A percentile compares a stretch with the other conserved stretches of the same genome.
Evolutionary conservation across 2,113 vertebrate genomes (phyloP).

Genomic region (Aptenodytes forsteri): DNA sequence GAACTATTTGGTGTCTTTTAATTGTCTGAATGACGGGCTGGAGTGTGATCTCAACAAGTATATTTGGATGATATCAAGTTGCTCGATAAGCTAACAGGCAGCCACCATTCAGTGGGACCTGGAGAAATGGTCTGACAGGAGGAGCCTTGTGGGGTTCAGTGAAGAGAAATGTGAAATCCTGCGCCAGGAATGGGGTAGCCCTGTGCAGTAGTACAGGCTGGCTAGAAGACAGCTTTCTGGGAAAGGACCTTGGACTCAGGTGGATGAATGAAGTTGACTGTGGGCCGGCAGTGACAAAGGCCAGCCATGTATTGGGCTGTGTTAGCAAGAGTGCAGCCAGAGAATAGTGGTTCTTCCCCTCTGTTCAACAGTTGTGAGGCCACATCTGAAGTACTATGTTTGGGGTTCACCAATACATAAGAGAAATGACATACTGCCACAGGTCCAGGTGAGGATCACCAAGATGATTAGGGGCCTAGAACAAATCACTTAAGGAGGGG

Average conservation of each 20-base stretch:
- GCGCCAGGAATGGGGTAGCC: not conserved
- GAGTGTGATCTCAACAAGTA: not conserved
- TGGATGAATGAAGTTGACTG: not conserved
- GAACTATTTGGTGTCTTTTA: not conserved
- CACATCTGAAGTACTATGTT: not conserved
- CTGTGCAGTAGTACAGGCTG: not conserved
- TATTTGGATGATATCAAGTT: not conserved
- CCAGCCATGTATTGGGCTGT: rapidly evolving
- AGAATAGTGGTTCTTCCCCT: not conserved
- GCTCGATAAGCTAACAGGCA: not conserved
- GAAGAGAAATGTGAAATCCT: not conserved
- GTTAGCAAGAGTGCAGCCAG: not conserved
- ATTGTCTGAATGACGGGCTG: not conserved
- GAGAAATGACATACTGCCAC: not conserved
- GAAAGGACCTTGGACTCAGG: not conserved
- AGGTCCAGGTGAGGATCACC: not conserved
- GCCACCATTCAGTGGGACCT: not conserved
- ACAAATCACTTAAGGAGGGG: not conserved
- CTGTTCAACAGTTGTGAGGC: not conserved
- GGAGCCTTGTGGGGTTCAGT: not conserved
- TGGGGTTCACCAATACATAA: not conserved
- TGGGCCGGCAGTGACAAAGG: not conserved
- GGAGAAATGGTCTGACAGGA: not conserved
- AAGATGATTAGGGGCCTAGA: not conserved
- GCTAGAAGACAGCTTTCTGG: not conserved